These are phyloP conservation scores for Sinopyrophorus schimmeli DNA, from an alignment of 2,888 invertebrate species.

Conservation along the genomic window DNA sequence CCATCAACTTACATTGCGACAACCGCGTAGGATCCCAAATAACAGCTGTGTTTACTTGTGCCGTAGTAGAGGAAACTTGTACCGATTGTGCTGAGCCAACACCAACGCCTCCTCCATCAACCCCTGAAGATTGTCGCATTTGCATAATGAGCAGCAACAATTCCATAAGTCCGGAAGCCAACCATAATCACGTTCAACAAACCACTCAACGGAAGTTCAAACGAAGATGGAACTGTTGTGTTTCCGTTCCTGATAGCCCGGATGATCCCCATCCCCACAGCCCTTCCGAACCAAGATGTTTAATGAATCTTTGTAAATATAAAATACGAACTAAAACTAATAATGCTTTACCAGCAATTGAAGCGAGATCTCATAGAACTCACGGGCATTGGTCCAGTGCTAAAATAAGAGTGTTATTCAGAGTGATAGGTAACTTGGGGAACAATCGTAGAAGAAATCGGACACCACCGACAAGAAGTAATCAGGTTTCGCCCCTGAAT, in stretches of 20 bases:
- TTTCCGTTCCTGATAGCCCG: slow-evolving; percentile 63
- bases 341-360: slow-evolving; percentile 41
- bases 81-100: slow-evolving; percentile 53
- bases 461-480: slow-evolving; percentile 43
- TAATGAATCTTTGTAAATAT: slow-evolving; percentile 51
- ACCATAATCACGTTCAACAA: slow-evolving; percentile 18
- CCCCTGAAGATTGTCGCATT: slow-evolving; percentile 52
- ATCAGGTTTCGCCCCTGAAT: slow-evolving; percentile 52
- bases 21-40: slow-evolving; percentile 40
- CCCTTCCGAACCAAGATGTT: slow-evolving; percentile 51
- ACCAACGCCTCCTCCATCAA: slow-evolving; percentile 56
- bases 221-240: slow-evolving; percentile 64
- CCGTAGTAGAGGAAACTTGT: slow-evolving; percentile 58
- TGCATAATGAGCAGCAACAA: slow-evolving; percentile 44
- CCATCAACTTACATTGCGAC: slow-evolving; percentile 55
- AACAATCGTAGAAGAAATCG: slow-evolving; percentile 31
- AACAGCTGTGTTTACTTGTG: slow-evolving; percentile 55
- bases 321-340: slow-evolving; percentile 44
- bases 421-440: slow-evolving; percentile 47
- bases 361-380: slow-evolving; percentile 44
- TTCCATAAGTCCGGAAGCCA: slow-evolving; percentile 44
- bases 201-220: slow-evolving; percentile 46
- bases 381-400: slow-evolving; percentile 55
- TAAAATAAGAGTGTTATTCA: slow-evolving; percentile 53
- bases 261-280: slow-evolving; percentile 61